Evolutionary conservation across 2,113 vertebrate species (phyloP).

Genomic region (Brienomyrus longianalis): DNA sequence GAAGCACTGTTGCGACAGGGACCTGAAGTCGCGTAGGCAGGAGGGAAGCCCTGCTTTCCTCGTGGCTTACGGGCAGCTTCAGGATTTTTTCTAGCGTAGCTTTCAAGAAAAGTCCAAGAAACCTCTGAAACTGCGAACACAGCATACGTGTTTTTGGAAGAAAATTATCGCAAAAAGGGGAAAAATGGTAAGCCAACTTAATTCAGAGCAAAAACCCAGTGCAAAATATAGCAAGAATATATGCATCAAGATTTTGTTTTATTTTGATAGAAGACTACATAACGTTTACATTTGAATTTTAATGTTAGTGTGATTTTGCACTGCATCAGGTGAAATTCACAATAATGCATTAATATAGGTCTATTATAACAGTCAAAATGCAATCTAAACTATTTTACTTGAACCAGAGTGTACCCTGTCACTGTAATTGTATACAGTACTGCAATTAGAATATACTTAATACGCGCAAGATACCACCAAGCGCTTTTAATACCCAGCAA

Average conservation of each 20-base stretch:
- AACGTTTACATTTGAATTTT: background rate
- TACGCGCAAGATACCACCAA: background rate
- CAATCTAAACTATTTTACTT: background rate
- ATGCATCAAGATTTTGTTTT: background rate
- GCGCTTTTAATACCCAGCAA: background rate
- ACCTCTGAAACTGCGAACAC: background rate
- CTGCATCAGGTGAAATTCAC: background rate
- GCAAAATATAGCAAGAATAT: background rate
- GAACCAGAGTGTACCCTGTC: background rate
- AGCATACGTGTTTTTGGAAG: background rate
- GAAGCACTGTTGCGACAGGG: background rate
- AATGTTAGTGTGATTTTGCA: background rate
- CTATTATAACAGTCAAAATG: background rate
- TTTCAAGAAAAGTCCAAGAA: background rate
- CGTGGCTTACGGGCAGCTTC: background rate
- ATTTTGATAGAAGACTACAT: background rate
- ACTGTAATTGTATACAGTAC: background rate
- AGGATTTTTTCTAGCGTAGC: background rate
- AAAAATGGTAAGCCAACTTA: background rate
- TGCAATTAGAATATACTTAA: background rate
- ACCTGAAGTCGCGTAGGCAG: background rate
- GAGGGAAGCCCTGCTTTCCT: background rate
- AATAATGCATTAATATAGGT: background rate
- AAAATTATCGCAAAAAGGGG: background rate
- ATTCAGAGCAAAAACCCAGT: background rate